phyloP scores from a whole-genome alignment of 2,113 vertebrate species.

The Notechis scutatus region DNA sequence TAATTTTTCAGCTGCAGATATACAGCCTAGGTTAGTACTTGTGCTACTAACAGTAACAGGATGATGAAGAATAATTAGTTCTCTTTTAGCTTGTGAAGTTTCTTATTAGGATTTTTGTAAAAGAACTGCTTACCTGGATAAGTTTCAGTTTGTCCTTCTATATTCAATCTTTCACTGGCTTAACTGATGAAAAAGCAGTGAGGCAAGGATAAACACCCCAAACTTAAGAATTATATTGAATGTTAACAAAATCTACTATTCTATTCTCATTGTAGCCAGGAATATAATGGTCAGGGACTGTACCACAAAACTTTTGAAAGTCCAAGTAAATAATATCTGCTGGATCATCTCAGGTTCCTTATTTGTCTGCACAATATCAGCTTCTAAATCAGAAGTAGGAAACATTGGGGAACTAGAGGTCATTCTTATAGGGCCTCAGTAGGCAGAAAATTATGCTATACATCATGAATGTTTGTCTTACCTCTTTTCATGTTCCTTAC shows the following conservation, averaged over 20 bases:
- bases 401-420: neutral
- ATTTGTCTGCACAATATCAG: neutral
- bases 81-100: neutral
- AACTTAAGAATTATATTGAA: no score
- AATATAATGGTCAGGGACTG: neutral
- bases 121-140: neutral
- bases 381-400: neutral
- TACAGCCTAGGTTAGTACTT: neutral
- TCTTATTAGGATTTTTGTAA: neutral
- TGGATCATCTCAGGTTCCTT: neutral
- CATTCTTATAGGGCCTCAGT: neutral
- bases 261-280: neutral
- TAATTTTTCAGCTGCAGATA: neutral
- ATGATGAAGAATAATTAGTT: neutral
- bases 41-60: neutral
- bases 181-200: neutral
- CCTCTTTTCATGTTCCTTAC: neutral
- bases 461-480: neutral
- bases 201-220: no score
- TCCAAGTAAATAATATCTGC: neutral
- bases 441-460: neutral
- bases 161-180: neutral
- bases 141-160: neutral
- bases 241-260: no score
- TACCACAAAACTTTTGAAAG: neutral